Evolutionary conservation across 1,140 invertebrate genomes (phyloP).

Genomic region (Pseudobourletiella spinata): DNA sequence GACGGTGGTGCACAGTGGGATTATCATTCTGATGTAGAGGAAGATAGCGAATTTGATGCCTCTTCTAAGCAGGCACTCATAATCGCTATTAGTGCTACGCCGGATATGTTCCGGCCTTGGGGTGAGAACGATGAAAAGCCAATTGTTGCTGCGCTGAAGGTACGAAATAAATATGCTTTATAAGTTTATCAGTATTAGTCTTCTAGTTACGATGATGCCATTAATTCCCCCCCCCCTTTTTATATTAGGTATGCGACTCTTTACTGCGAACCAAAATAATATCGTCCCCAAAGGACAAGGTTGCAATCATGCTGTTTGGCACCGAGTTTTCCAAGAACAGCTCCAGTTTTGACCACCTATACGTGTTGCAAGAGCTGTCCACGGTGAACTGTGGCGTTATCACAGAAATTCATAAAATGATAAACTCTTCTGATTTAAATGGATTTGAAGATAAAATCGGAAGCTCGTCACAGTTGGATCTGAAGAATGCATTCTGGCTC

Average conservation of each 20-base stretch:
- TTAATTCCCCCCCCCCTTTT: too few species aligned
- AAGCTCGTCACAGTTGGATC: conserved; percentile 1
- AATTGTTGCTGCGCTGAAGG: conserved; percentile 23
- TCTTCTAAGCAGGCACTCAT: conserved; percentile 1
- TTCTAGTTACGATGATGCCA: not conserved
- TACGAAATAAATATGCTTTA: too few species aligned
- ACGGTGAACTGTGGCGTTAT: conserved; percentile 19
- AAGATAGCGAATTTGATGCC: not conserved
- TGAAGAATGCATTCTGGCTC: conserved; percentile 26
- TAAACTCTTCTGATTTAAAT: conserved; percentile 2
- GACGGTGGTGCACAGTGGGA: too few species aligned
- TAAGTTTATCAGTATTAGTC: not conserved
- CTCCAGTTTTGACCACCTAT: conserved; percentile 13
- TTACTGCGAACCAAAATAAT: conserved; percentile 22
- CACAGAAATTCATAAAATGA: conserved; percentile 13
- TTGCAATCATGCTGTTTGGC: conserved; percentile 20
- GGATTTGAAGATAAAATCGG: conserved; percentile 23
- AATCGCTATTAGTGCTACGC: conserved; percentile 15
- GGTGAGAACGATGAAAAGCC: conserved; percentile 6
- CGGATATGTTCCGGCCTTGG: conserved; percentile 29
- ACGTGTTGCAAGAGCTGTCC: conserved; percentile 21
- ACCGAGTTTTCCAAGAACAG: conserved; percentile 21
- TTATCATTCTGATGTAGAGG: not conserved
- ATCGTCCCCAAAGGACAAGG: conserved; percentile 15
- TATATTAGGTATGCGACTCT: conserved; percentile 7